These are phyloP conservation scores for Solea senegalensis DNA, from an alignment of 2,113 vertebrate genomes.

Conservation along the genomic window DNA sequence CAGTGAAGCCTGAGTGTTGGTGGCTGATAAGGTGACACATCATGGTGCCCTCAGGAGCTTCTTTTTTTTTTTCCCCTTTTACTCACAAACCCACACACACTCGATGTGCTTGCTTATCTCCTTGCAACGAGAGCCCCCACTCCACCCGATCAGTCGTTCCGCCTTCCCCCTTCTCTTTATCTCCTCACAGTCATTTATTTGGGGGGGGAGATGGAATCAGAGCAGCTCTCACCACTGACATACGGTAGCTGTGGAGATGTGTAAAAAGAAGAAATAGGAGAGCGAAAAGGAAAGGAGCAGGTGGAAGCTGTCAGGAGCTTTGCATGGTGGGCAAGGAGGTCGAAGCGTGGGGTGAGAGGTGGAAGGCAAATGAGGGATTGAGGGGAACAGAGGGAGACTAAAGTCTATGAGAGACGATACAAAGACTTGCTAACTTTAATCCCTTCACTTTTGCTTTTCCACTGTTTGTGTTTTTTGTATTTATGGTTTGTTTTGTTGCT, in stretches of 20 bases:
- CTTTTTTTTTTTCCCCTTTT: conserved; percentile 19
- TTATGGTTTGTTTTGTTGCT: not conserved
- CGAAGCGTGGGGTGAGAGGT: conserved; percentile 12
- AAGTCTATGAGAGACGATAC: conserved; percentile 9
- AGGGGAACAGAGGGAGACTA: not conserved
- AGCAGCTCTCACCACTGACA: conserved; percentile 58
- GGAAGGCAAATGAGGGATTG: conserved; percentile 7
- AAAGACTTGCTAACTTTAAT: not conserved
- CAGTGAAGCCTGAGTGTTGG: conserved; percentile 58
- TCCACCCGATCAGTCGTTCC: conserved; percentile 57
- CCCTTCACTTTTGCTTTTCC: too few species aligned
- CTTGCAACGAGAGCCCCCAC: conserved; percentile 56
- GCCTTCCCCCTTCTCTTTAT: conserved; percentile 62
- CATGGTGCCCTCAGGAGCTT: conserved; percentile 52
- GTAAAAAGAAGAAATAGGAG: conserved; percentile 3
- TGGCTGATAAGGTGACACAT: conserved; percentile 65
- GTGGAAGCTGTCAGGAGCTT: not conserved
- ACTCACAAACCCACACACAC: conserved; percentile 11
- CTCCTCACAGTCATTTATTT: conserved; percentile 78
- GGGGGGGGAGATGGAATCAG: conserved; percentile 70
- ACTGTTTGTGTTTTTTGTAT: conserved; percentile 4
- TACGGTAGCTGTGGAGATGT: conserved; percentile 37
- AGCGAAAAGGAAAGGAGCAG: not conserved
- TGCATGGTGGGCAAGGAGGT: conserved; percentile 29
- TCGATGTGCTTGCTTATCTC: conserved; percentile 60